Evolutionary conservation across 2,888 invertebrate species (phyloP).

Genomic region (Nasonovia ribisnigri): DNA sequence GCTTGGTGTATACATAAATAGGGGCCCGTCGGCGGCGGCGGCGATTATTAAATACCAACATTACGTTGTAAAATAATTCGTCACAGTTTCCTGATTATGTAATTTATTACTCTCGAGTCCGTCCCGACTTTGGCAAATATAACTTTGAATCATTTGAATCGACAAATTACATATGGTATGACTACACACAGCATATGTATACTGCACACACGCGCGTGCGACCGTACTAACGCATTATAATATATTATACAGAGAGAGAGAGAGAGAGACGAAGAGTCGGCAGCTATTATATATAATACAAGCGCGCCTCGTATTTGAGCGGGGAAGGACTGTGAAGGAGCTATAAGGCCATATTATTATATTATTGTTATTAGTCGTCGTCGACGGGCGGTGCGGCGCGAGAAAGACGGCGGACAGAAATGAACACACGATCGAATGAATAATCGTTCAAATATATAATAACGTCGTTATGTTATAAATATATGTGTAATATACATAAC

Average conservation of each 20-base stretch:
- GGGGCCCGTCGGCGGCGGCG: slow-evolving; percentile 25
- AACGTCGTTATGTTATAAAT: background rate
- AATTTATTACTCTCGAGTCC: slow-evolving; percentile 56
- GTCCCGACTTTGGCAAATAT: slow-evolving; percentile 41
- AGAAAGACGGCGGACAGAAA: background rate
- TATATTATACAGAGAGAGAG: background rate
- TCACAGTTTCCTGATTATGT: slow-evolving; percentile 64
- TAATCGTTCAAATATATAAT: slow-evolving; percentile 20
- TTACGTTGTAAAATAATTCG: slow-evolving; percentile 65
- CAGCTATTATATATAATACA: background rate
- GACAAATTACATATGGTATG: slow-evolving; percentile 62
- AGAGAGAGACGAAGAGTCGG: background rate
- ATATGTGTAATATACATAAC: background rate
- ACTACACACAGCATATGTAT: background rate
- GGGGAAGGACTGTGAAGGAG: background rate
- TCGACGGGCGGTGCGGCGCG: background rate
- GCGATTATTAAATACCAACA: slow-evolving; percentile 64
- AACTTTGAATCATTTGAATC: slow-evolving; percentile 41
- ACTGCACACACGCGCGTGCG: background rate
- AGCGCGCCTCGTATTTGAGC: background rate
- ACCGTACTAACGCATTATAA: background rate
- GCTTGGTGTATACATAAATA: background rate
- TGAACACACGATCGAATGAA: slow-evolving; percentile 3
- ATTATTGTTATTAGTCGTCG: slow-evolving; percentile 12
- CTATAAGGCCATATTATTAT: background rate